Evolutionary conservation across 2,888 invertebrate species (phyloP).

Genomic region (Torymus aiolomorphi): DNA sequence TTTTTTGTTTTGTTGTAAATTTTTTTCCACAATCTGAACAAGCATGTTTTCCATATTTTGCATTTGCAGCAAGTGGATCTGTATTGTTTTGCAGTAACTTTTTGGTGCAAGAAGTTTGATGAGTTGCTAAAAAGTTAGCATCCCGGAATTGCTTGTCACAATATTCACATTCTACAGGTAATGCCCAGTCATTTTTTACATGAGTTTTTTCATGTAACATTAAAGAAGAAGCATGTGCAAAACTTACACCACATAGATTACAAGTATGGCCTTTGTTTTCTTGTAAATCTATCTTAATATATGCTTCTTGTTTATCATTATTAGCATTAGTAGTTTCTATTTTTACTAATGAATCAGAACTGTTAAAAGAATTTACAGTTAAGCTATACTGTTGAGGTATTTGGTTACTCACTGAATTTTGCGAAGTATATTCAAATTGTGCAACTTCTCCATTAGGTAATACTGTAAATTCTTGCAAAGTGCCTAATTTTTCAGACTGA

Average conservation of each 20-base stretch:
- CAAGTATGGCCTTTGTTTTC: slow-evolving; percentile 73
- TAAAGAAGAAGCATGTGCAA: slow-evolving; percentile 75
- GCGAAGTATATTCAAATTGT: slow-evolving; percentile 68
- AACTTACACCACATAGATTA: slow-evolving; percentile 74
- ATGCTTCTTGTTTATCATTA: slow-evolving; percentile 58
- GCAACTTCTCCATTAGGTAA: slow-evolving; percentile 71
- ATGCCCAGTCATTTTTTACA: slow-evolving; percentile 62
- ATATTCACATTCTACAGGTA: slow-evolving; percentile 75
- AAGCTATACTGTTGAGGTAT: slow-evolving; percentile 65
- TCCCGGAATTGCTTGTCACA: slow-evolving; percentile 77
- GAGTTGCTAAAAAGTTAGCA: slow-evolving; percentile 72
- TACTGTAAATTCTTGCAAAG: slow-evolving; percentile 70
- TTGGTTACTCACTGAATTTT: slow-evolving; percentile 60
- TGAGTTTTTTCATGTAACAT: slow-evolving; percentile 73
- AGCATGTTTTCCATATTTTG: slow-evolving; percentile 73
- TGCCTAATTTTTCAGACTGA: slow-evolving; percentile 65
- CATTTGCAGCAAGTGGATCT: slow-evolving; percentile 64
- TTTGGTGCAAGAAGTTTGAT: slow-evolving; percentile 72
- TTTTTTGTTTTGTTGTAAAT: slow-evolving; percentile 76
- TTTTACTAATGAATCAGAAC: slow-evolving; percentile 65
- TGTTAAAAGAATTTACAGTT: slow-evolving; percentile 58
- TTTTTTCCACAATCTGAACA: slow-evolving; percentile 75
- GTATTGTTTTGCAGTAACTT: slow-evolving; percentile 67
- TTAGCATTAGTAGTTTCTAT: slow-evolving; percentile 64
- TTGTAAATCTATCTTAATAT: slow-evolving; percentile 63